Percentiles rank a stretch among this genome's conserved stretches.
Conservation (phyloP, 64 coral and sea anemone genomes). For the Pocillopora verrucosa region DNA sequence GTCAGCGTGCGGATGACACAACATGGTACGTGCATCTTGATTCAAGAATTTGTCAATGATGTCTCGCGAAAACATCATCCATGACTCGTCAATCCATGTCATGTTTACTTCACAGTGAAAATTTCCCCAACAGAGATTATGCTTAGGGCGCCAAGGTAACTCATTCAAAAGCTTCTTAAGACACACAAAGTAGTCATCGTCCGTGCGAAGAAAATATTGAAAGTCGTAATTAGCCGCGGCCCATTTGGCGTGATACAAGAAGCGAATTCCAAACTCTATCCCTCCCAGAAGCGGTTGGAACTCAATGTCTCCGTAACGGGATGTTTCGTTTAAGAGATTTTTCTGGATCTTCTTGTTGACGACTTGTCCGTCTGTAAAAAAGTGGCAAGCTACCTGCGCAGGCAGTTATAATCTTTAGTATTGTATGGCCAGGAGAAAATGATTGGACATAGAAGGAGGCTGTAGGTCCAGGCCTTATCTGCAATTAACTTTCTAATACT, state of each 20-base stretch:
- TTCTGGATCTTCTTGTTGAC: not conserved
- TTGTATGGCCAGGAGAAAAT: too few relatives aligned
- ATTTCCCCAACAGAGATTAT: slow-evolving; percentile 47
- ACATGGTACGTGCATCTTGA: slow-evolving; percentile 42
- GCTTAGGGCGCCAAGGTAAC: slow-evolving; percentile 38
- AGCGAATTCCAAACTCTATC: slow-evolving; percentile 56
- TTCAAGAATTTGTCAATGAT: slow-evolving; percentile 38
- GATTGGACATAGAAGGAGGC: too few relatives aligned
- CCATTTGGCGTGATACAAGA: slow-evolving; percentile 57
- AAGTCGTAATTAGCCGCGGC: slow-evolving; percentile 41
- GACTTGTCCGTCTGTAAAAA: slow-evolving; percentile 31
- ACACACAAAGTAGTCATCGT: slow-evolving; percentile 71
- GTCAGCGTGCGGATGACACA: slow-evolving; percentile 65
- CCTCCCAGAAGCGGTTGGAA: slow-evolving; percentile 46
- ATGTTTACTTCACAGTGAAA: slow-evolving; percentile 32
- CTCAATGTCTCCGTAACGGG: slow-evolving; percentile 20
- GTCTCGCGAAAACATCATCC: slow-evolving; percentile 53
- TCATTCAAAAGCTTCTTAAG: slow-evolving; percentile 50
- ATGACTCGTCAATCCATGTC: slow-evolving; percentile 53
- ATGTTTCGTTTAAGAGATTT: not conserved
- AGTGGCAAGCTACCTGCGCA: slow-evolving; percentile 23
- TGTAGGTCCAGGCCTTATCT: too few relatives aligned
- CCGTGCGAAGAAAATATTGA: slow-evolving; percentile 52
- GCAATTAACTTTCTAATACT: too few relatives aligned
- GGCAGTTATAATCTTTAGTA: not conserved